Percentiles rank a stretch among this genome's conserved stretches.
Evolutionary conservation across 2,113 vertebrate genomes (phyloP).

Genomic region (Scomber colias): DNA sequence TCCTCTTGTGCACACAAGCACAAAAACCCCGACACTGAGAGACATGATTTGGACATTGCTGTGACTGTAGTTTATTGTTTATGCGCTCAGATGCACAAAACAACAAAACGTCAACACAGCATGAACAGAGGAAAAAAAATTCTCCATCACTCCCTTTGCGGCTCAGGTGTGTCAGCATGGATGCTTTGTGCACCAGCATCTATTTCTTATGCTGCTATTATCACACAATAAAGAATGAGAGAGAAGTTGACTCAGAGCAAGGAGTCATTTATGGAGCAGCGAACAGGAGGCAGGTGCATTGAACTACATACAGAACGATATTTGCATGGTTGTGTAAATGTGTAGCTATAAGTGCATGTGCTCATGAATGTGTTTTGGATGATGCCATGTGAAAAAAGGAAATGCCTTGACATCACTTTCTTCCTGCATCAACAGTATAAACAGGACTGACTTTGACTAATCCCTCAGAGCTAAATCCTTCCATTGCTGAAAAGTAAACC

Average conservation of each 20-base stretch:
- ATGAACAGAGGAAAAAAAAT: conserved; percentile 48
- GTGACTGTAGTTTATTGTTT: conserved; percentile 34
- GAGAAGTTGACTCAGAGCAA: conserved; percentile 53
- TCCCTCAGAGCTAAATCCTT: conserved; percentile 59
- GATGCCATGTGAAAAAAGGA: conserved; percentile 27
- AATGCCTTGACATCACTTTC: conserved; percentile 45
- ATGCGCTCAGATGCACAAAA: conserved; percentile 34
- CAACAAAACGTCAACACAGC: conserved; percentile 49
- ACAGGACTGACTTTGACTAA: conserved; percentile 63
- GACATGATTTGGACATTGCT: conserved; percentile 21
- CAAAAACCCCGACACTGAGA: conserved; percentile 24
- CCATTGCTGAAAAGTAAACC: conserved; percentile 52
- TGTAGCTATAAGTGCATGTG: conserved; percentile 12
- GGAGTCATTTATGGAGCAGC: conserved; percentile 28
- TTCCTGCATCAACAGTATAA: conserved; percentile 48
- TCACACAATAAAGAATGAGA: conserved; percentile 37
- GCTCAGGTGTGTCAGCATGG: conserved; percentile 42
- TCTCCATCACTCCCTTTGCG: conserved; percentile 26
- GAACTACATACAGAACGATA: neutral
- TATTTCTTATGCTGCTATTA: conserved; percentile 38
- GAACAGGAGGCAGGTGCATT: conserved; percentile 36
- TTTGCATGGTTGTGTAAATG: conserved; percentile 27
- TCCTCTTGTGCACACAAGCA: conserved; percentile 48
- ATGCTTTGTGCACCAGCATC: conserved; percentile 48
- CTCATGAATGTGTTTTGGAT: conserved; percentile 17